Percentiles rank a stretch among this genome's conserved stretches.
phyloP scores from a whole-genome alignment of 2,113 vertebrate species.

The Dipodomys stephensi region DNA sequence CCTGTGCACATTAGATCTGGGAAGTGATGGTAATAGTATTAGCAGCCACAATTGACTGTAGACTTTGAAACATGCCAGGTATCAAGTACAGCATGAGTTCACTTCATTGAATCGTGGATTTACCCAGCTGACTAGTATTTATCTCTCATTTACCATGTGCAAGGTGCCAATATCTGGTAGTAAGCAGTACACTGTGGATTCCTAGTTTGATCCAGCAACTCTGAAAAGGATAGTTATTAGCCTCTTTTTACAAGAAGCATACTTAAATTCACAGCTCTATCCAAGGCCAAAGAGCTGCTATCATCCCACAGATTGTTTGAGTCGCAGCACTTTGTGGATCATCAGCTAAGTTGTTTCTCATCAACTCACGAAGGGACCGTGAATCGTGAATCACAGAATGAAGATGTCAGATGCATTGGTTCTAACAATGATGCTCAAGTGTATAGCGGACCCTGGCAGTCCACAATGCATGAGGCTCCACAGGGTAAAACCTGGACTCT shows the following conservation, averaged over 20 bases:
- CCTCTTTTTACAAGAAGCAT: not conserved
- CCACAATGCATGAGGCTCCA: no score
- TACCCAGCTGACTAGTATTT: not conserved
- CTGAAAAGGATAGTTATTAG: not conserved
- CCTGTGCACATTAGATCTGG: not conserved
- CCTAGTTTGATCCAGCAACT: not conserved
- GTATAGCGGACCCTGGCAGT: no score
- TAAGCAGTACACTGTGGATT: not conserved
- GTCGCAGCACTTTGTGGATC: not conserved
- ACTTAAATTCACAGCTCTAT: slow-evolving; percentile 20
- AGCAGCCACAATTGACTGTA: not conserved
- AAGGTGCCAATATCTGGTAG: not conserved
- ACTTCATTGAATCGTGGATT: not conserved
- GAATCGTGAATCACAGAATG: not conserved
- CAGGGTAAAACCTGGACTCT: no score
- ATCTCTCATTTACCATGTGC: not conserved
- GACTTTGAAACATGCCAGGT: not conserved
- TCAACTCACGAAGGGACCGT: not conserved
- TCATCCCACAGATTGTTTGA: not conserved
- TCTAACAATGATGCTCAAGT: not conserved
- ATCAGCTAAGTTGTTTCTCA: not conserved
- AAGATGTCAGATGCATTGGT: slow-evolving; percentile 14
- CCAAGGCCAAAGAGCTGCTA: not conserved
- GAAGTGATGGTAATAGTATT: not conserved
- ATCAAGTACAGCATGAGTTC: not conserved